Evolutionary conservation across 2,797 vertebrate genomes (phyloP).

Genomic region (Anniella stebbinsi): DNA sequence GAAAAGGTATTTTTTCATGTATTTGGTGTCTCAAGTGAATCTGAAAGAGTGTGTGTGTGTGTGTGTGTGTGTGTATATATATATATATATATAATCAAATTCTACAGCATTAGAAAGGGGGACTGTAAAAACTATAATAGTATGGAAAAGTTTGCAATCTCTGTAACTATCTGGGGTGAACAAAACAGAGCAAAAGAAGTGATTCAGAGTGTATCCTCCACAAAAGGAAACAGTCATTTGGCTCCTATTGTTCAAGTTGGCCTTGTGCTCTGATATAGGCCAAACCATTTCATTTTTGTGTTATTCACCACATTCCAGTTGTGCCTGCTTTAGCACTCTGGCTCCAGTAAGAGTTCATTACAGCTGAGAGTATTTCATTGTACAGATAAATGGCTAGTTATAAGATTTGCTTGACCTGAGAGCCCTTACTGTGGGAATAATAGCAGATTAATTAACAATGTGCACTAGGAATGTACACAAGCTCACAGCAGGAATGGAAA

Average conservation of each 20-base stretch:
- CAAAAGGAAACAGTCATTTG: background rate
- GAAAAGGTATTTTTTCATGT: constrained; percentile 89
- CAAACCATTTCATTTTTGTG: background rate
- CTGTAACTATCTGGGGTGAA: background rate
- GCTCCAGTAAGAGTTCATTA: background rate
- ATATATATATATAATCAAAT: background rate
- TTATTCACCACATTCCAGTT: background rate
- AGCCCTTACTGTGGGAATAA: background rate
- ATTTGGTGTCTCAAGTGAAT: background rate
- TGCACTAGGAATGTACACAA: background rate
- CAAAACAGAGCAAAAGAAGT: background rate
- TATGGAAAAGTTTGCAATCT: background rate
- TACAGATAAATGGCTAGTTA: background rate
- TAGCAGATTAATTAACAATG: background rate
- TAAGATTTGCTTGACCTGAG: background rate
- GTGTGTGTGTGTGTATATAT: background rate
- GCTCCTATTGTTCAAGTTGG: background rate
- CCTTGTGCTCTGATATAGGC: background rate
- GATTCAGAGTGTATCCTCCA: background rate
- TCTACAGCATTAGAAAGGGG: background rate
- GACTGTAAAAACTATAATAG: background rate
- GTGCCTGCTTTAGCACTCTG: background rate
- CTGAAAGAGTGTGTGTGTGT: background rate
- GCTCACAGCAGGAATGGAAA: background rate
- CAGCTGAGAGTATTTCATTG: background rate